These are phyloP conservation scores for Phoebastria nigripes DNA, from an alignment of 2,797 vertebrate species.

Conservation along the genomic window DNA sequence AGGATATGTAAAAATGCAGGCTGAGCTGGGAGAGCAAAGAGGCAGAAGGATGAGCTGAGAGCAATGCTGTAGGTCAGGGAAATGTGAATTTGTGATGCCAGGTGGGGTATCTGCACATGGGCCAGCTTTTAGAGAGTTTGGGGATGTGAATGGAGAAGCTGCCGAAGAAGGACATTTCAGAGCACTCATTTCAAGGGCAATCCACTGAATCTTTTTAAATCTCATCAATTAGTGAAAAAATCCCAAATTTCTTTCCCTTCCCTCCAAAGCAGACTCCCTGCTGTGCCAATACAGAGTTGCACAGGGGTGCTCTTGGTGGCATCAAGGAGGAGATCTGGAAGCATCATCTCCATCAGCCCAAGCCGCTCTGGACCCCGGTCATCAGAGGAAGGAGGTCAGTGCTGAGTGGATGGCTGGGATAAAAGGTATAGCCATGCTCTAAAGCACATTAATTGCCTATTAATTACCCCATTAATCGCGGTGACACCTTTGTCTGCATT, in stretches of 20 bases:
- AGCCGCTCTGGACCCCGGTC: not conserved
- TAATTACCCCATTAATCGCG: constrained; percentile 91
- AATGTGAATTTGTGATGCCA: not conserved
- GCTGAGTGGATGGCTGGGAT: constrained; percentile 5
- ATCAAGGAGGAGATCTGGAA: not conserved
- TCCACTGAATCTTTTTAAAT: not conserved
- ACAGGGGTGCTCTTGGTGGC: not conserved
- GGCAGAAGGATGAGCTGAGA: not conserved
- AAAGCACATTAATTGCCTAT: constrained; percentile 85
- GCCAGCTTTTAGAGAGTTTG: not conserved
- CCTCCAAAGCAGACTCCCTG: not conserved
- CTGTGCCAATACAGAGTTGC: not conserved
- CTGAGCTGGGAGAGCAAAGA: not conserved
- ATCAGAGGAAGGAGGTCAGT: not conserved
- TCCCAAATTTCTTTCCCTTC: not conserved
- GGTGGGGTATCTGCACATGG: not conserved
- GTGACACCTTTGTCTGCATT: constrained; percentile 83
- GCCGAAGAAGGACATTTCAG: not conserved
- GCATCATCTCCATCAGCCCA: not conserved
- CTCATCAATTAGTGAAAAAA: not conserved
- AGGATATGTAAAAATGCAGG: not conserved
- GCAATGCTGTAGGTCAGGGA: not conserved
- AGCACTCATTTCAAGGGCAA: not conserved
- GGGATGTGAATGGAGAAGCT: not conserved
- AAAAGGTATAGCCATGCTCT: constrained; percentile 67